Evolutionary conservation across 2,797 vertebrate genomes (phyloP), one percentile per base, ranked within the genome.

Genomic region (Spatula clypeata): DNA sequence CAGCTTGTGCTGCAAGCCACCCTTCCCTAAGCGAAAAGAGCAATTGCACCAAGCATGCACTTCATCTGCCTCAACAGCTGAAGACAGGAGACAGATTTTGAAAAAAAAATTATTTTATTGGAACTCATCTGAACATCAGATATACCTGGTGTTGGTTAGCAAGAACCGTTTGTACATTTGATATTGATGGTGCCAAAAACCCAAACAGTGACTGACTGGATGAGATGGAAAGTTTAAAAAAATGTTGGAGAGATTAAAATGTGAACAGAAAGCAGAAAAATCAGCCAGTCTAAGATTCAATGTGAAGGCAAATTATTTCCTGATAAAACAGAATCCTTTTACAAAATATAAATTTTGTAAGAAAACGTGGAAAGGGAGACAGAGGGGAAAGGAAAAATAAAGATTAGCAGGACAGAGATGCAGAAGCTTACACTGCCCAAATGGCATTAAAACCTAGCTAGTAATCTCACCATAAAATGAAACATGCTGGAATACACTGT

Each of bases 71-170:
- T 81, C 18, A 26, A 54, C 1, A 5, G 94, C 80, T 76, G 90
- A 98, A 97, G 74, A 98, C 97, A 98, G 74, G 94, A 98, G 95
- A 76, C 97, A 57, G 90, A 31, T 91, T 97, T 98, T 97, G 96
- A 97, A 98, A 98, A 98, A 98, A 98, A 98, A 98, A 97, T 95
- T 97, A 88, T 97, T 98, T 99, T 98, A 98, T 99, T 99, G 98
- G 98, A 98, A 99, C 98, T 98, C 98, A 99, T 99, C 98, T 99
- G 98, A 99, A 99, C 98, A 99, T 99, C 98, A 99, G 99, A 99
- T 99, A 98, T 98, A 99, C 98, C 98, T 98, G 98, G 98, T 98
- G 98, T 98, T 98, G 98, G 98, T 98, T 98, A 98, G 98, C 98
- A 98, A 98, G 98, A 98, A 98, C 98, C 98, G 98, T 98, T 98